Base-by-base conservation (phyloP, 1,140 invertebrate species). In the Saccostrea glomerata region DNA sequence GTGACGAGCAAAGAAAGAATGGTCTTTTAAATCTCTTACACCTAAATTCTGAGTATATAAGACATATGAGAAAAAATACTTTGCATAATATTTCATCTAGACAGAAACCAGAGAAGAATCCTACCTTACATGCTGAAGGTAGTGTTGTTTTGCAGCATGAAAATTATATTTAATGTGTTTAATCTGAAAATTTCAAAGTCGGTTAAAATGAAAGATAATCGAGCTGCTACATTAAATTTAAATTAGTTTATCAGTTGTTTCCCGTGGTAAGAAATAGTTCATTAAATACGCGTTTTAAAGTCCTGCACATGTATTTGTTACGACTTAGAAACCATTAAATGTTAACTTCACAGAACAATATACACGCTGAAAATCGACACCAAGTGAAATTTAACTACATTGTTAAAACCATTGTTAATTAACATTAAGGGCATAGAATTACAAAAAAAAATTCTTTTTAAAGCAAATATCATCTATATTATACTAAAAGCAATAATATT, bases 341-440 rank as follows among this genome's bases (percentile, higher is more conserved):
- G 23, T 77, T 30, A 11, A 25, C 70, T 9, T 15, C 30, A 36
- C 70, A 36, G 70, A 36, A 30, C 70, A 77, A 77, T 77, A 47
- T 6, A 30, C 23, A 30, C 13, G 13, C 2, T 15, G 25, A 13
- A 77, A 77, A 30, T 13, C 13, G 30, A 36, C 70, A 36, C 23
- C 13, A 0, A 77, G 7, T 36, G 70, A 77, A 30, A 77, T 36
- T 15, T 36, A 13, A 36, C 70, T 15, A 30, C 11, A 77, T 77
- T 77, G 70, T 77, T 77, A 25, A 77, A 25, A 77, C 25, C 70
- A 2, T 30, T 77, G 23, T 36, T 77, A 77, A 77, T 77, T 30
- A 77, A 25, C 70, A 36, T 4, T 63, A 0, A 63, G 0, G n/a
- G 17, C n/a, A 63, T 63, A 63, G 58, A 63, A 63, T 63, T 63